Evolutionary conservation across 2,113 vertebrate genomes (phyloP), one percentile per base, ranked within the genome.

Genomic region (Plecturocebus donacophilus): DNA sequence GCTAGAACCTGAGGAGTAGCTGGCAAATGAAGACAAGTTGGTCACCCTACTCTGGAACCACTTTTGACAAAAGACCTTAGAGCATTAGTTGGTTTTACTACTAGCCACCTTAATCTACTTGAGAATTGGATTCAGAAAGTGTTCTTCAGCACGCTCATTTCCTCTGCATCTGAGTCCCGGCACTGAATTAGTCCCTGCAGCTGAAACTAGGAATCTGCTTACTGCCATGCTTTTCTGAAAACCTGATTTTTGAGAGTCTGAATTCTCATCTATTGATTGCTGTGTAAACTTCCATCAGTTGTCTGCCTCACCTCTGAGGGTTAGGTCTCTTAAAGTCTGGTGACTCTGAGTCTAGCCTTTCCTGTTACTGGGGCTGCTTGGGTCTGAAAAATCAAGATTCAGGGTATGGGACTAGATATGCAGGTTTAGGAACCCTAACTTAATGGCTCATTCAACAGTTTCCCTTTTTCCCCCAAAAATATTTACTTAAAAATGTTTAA

Each of bases 51-150:
- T 89, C 19, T 27, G 47, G 61, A n/a, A 79, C 21, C 8, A 54
- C 54, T 91, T 91, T 80, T 90, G 47, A 45, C 30, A 73, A n/a
- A 38, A 68, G 17, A 68, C 38, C 35, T 75, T 54, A 19, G n/a
- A 19, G 52, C 1, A 71, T 21, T 68, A 16, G 20, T 45, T 61
- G 61, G 3, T 83, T 94, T 87, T 94, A 71, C 1, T 52, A 23
- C 27, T 56, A 85, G 32, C 2, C 6, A 35, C 25, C 23, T 42
- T 32, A 94, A 89, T 76, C 32, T 5, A 1, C 14, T 70, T 85
- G 42, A 82, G 49, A 84, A 38, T 95, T 49, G 32, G 58, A 66
- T 84, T 96, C 79, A 89, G 85, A 93, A 88, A 52, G 11, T 25
- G 3, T 30, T 94, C 4, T 58, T 87, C 12, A 95, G 35, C 16